Percentiles rank a stretch among this genome's conserved stretches.
These are phyloP conservation scores for Tupiocoris notatus DNA, from an alignment of 2,888 invertebrate genomes.

Conservation along the genomic window DNA sequence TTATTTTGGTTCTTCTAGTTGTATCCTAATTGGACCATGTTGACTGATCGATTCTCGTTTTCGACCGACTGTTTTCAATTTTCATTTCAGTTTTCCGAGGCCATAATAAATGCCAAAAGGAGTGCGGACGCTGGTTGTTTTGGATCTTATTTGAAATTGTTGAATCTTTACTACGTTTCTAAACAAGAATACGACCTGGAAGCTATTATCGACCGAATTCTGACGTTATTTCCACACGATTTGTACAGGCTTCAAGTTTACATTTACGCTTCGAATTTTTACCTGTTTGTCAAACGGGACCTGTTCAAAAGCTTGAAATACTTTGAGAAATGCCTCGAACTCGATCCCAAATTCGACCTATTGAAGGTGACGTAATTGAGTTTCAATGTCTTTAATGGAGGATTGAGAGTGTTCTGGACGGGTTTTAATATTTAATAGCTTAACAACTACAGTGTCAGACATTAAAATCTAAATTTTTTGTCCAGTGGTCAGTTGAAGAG, in stretches of 20 bases:
- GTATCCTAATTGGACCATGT: not conserved
- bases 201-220: not conserved
- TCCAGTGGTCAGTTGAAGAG: no score
- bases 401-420: no score
- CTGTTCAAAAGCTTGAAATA: slow-evolving; percentile 39
- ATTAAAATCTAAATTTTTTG: no score
- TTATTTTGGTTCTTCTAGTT: no score
- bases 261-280: slow-evolving; percentile 39
- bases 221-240: not conserved
- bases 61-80: not conserved
- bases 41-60: not conserved
- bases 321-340: slow-evolving; percentile 40
- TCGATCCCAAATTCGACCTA: slow-evolving; percentile 36
- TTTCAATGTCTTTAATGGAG: no score
- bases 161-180: not conserved
- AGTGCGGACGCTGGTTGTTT: not conserved
- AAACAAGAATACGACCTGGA: slow-evolving; percentile 5
- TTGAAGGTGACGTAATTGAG: slow-evolving; percentile 45
- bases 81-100: not conserved
- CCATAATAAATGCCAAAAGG: slow-evolving; percentile 3
- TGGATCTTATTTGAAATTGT: slow-evolving; percentile 1
- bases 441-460: no score
- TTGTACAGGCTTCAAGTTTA: slow-evolving; percentile 34
- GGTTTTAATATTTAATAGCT: no score
- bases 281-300: slow-evolving; percentile 44